These are phyloP conservation scores for Neofelis nebulosa DNA, from an alignment of 2,113 vertebrate species.

Conservation along the genomic window DNA sequence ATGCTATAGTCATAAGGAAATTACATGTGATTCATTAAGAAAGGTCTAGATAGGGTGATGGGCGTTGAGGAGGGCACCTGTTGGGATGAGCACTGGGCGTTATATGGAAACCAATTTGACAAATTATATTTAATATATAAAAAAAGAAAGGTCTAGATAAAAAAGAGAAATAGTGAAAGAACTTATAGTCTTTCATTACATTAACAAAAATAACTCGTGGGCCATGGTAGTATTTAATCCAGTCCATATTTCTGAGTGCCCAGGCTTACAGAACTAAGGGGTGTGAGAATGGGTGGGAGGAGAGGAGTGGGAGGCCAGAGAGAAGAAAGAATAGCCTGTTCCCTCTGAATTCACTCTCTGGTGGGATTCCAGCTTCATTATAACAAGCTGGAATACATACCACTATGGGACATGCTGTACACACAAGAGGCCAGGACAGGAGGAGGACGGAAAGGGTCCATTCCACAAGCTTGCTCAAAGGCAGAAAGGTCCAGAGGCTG, in stretches of 20 bases:
- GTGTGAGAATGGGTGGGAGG: too few relatives aligned
- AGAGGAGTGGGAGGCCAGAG: background rate
- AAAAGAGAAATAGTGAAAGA: background rate
- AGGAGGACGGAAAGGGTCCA: too few relatives aligned
- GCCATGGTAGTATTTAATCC: background rate
- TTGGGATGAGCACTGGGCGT: too few relatives aligned
- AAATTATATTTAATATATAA: too few relatives aligned
- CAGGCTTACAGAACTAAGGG: background rate
- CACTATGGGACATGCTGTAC: accelerated
- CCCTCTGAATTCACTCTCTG: background rate
- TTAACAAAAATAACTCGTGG: background rate
- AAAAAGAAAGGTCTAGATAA: background rate
- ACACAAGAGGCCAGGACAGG: background rate
- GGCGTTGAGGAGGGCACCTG: too few relatives aligned
- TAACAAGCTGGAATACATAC: background rate
- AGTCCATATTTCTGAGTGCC: too few relatives aligned
- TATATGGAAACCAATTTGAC: too few relatives aligned
- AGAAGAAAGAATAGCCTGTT: background rate
- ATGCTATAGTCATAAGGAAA: background rate
- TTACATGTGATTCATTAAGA: background rate
- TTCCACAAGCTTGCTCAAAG: background rate
- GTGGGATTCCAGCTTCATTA: background rate
- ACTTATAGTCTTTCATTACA: background rate
- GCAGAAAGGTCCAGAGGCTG: background rate
- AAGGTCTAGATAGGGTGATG: background rate